phyloP scores from a whole-genome alignment of 92 coral and sea anemone species.

The Porites rus region DNA sequence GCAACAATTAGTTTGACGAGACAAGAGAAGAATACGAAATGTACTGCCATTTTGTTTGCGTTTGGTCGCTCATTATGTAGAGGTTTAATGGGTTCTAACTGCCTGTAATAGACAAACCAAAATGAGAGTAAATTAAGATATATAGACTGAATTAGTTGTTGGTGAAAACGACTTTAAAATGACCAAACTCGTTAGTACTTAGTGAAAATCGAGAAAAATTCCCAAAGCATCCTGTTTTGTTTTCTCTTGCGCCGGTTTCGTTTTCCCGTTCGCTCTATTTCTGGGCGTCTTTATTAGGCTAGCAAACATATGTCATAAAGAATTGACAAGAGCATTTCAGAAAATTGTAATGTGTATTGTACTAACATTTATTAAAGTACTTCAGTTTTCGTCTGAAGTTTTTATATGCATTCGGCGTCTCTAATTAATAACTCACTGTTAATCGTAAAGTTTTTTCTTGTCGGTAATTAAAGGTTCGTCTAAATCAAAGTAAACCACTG shows the following conservation, averaged over 20 bases:
- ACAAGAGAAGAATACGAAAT: background rate
- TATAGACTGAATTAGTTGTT: background rate
- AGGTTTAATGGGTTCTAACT: slow-evolving; percentile 24
- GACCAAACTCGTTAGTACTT: background rate
- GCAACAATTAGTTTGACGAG: slow-evolving; percentile 12
- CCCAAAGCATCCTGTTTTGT: background rate
- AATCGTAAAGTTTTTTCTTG: background rate
- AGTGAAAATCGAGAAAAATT: background rate
- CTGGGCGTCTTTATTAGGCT: background rate
- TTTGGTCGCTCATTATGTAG: background rate
- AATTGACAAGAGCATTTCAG: background rate
- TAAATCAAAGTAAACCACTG: slow-evolving; percentile 6
- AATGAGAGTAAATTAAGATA: background rate
- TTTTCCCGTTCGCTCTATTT: no score
- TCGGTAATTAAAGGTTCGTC: slow-evolving; percentile 30
- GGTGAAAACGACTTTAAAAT: background rate
- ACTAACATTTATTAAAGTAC: background rate
- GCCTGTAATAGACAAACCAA: background rate
- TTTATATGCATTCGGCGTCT: background rate
- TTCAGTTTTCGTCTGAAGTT: background rate
- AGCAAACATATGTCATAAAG: background rate
- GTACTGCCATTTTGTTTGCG: slow-evolving; percentile 9
- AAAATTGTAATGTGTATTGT: background rate
- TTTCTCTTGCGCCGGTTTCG: no score
- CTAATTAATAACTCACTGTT: background rate